Evolutionary conservation across 2,797 vertebrate genomes (phyloP).

Genomic region (Anguilla anguilla): DNA sequence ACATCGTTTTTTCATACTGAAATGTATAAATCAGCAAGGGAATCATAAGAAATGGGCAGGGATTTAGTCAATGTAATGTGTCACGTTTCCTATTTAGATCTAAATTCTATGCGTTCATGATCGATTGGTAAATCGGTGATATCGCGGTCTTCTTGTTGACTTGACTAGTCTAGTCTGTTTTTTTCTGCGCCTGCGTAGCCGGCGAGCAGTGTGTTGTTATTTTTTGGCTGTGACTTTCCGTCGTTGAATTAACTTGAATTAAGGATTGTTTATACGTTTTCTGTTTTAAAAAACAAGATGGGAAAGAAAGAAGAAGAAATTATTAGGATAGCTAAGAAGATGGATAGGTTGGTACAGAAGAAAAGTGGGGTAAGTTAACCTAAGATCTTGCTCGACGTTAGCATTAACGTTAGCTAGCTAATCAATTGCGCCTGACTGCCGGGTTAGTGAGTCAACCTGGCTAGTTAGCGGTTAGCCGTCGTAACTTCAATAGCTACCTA

Average conservation of each 20-base stretch:
- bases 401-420: background rate
- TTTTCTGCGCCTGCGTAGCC: conserved; percentile 29
- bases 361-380: conserved; percentile 90
- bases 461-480: background rate
- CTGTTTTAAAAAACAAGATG: conserved; percentile 63
- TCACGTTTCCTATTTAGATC: background rate
- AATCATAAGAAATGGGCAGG: too few relatives aligned
- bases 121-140: background rate
- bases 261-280: background rate
- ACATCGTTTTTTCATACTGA: too few relatives aligned
- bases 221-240: background rate
- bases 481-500: background rate
- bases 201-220: background rate
- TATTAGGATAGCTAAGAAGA: conserved; percentile 94
- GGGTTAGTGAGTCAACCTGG: background rate
- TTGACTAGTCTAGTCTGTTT: background rate
- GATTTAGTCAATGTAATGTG: background rate
- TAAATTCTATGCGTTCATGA: background rate
- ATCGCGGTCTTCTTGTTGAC: background rate
- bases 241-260: background rate
- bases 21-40: too few relatives aligned
- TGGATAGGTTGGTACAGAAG: conserved; percentile 98
- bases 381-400: conserved; percentile 66
- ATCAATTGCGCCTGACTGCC: background rate
- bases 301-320: conserved; percentile 88